Conservation (phyloP, 2,113 vertebrate species). For the Notarius lentiginosus region DNA sequence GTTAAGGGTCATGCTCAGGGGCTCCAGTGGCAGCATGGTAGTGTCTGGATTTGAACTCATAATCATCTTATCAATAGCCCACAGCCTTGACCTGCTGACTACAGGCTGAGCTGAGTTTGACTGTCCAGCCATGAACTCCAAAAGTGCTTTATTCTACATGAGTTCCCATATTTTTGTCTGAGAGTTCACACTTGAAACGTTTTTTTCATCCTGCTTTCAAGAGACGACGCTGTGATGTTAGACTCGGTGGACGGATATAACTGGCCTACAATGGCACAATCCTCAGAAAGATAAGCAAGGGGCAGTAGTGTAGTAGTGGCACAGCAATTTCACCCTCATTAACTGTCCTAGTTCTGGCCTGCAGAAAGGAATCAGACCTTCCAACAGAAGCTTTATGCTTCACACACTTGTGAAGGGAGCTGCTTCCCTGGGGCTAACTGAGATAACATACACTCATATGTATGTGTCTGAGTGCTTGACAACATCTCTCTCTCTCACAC, state of each 20-base stretch:
- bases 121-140: conserved; percentile 17
- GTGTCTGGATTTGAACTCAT: neutral
- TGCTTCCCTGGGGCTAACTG: conserved; percentile 20
- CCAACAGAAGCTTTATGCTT: conserved; percentile 18
- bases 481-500: neutral
- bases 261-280: neutral
- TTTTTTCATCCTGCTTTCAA: conserved; percentile 18
- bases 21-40: too few relatives aligned
- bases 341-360: conserved; percentile 22
- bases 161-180: neutral
- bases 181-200: conserved; percentile 17
- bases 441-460: neutral
- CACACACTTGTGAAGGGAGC: conserved; percentile 22
- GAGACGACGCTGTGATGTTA: conserved; percentile 18
- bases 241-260: neutral
- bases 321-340: conserved; percentile 47
- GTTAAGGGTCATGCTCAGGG: conserved; percentile 1
- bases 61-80: conserved; percentile 6
- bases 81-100: neutral
- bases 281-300: conserved; percentile 18
- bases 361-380: conserved; percentile 19
- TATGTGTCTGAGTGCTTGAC: conserved; percentile 3
- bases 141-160: conserved; percentile 26
- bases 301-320: conserved; percentile 24
- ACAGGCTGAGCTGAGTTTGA: neutral